Base-by-base conservation (phyloP, 2,888 invertebrate species). In the Chrysolina haemoptera region DNA sequence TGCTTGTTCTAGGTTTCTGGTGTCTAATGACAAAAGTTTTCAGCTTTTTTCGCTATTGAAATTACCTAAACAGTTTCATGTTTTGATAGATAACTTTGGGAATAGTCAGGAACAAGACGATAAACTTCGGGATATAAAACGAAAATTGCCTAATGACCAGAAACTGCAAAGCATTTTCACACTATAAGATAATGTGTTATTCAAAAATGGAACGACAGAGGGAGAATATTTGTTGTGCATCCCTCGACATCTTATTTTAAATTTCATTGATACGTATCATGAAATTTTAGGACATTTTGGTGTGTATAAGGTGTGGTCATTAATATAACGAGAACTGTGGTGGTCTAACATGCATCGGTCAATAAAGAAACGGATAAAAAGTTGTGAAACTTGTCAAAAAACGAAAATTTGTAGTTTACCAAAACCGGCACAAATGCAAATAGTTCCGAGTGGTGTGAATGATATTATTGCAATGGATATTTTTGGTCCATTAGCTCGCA, bases 381-480 rank as follows among this genome's bases (percentile, higher is more conserved):
- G 1, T 53, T 67, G 67, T 67, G 22, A 67, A 16, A 43, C 35
- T 3, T 35, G 68, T 46, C 68, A 68, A 59, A 59, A 55, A 12
- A 50, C 59, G 12, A 68, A 68, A 68, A 22, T 35, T n/a, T 68
- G 50, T 68, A n/a, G 12, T 20, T 18, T 68, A 16, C 59, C 53
- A 55, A 22, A 59, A 22, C 68, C 68, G 12, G 20, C 53, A 16
- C 59, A 55, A n/a, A 22, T 35, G 55, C 68, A 50, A 59, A 68
- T 68, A 11, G n/a, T 68, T 27, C 68, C 68, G 27, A 16, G n/a
- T 14, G 35, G 43, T 0, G 14, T 43, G 1, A 43, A 43, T 43
- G 14, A 43, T 43, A 43, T 43, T 14, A 43, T 43, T 3, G 5
- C 43, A 43, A 43, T 43, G 43, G 43, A 43, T 35, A 46, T 66